Evolutionary conservation across 2,797 vertebrate species (phyloP), one percentile per base, ranked within the genome.

Genomic region (Sebastolobus altivelis): DNA sequence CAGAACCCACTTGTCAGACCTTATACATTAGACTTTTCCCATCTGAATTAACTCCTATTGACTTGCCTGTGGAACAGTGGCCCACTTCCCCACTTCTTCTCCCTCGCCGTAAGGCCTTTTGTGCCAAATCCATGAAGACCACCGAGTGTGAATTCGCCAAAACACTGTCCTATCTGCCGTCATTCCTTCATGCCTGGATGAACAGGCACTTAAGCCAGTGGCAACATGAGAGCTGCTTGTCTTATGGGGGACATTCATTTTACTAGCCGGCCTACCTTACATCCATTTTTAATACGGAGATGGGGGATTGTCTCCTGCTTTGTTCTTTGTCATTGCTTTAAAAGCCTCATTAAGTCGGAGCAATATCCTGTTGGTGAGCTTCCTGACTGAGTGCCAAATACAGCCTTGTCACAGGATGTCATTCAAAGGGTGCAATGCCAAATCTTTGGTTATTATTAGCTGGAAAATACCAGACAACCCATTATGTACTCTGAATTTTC

Each of bases 51-150:
- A 88, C 72, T 77, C 78, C 2, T 8, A 20, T 35, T 68, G 82
- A 89, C 89, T 79, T 60, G 79, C 29, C 76, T 65, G 33, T 73
- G 63, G 59, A 83, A 54, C 37, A 1, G 8, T 86, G 93, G 52
- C 92, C 92, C 87, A 94, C 76, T 91, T 93, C 87, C 89, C 89
- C 81, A 90, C 63, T 86, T 90, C 33, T 72, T 56, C 82, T 81
- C 29, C 9, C 75, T 86, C 3, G 88, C 89, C 49, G 59, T 58
- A 3, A 85, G 90, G 90, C 87, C 73, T 77, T 46, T 79, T 40
- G 75, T 90, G 88, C 82, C 89, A 87, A 79, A 86, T 78, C 73
- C 75, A 78, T 86, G 40, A 84, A 77, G 81, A 72, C 63, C 55
- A 73, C 63, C 81, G 71, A 11, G 29, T 1, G 10, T 84, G 83